A percentile compares a stretch with the other conserved stretches of the same genome.
Evolutionary conservation across 2,888 invertebrate species (phyloP).

Genomic region (Phortica magna): DNA sequence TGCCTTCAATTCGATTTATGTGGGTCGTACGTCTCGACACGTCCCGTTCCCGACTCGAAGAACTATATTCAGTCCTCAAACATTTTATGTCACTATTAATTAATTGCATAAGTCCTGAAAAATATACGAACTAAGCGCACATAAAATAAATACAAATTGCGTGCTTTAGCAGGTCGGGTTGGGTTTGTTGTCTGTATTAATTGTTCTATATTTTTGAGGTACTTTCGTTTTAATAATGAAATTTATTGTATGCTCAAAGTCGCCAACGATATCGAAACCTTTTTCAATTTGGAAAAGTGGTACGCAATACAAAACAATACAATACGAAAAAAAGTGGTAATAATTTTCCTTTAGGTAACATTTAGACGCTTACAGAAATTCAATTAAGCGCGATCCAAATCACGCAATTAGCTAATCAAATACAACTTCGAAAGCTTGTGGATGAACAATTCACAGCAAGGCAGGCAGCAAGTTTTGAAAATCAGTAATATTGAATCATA

Average conservation of each 20-base stretch:
- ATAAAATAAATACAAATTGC: conserved; percentile 44
- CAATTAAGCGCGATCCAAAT: conserved; percentile 73
- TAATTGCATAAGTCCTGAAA: conserved; percentile 58
- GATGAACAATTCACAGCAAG: too few species aligned
- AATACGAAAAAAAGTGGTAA: conserved; percentile 29
- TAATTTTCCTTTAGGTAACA: conserved; percentile 24
- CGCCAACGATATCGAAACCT: conserved; percentile 31
- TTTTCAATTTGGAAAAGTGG: conserved; percentile 68
- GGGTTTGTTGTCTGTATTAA: conserved; percentile 64
- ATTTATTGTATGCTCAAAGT: conserved; percentile 17
- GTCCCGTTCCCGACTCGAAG: background rate
- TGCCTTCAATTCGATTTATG: conserved; percentile 21
- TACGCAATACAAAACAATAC: conserved; percentile 35
- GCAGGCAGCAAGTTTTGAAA: background rate
- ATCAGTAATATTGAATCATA: conserved; percentile 46
- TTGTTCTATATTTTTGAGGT: conserved; percentile 72
- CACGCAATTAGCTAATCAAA: conserved; percentile 77
- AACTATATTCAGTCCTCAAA: background rate
- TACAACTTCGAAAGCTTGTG: conserved; percentile 45
- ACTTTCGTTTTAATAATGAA: conserved; percentile 62
- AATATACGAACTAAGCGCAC: background rate
- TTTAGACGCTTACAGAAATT: conserved; percentile 61
- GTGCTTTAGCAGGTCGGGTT: conserved; percentile 49
- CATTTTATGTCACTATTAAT: conserved; percentile 28
- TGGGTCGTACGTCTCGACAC: background rate